Conservation (phyloP, 2,113 vertebrate genomes). For the Bufo gargarizans region DNA sequence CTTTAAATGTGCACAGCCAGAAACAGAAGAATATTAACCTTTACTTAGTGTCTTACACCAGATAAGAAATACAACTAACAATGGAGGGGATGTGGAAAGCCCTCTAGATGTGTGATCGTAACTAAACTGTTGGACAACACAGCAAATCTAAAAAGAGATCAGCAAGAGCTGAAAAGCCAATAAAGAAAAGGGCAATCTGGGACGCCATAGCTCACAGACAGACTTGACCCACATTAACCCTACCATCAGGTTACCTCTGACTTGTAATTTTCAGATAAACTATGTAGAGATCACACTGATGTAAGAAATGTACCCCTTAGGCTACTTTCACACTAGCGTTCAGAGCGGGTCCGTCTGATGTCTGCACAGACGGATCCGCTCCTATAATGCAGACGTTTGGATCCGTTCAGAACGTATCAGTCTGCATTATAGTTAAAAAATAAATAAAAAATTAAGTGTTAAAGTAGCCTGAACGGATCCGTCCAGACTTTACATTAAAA, state of each 20-base stretch:
- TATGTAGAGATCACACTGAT: neutral
- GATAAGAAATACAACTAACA: neutral
- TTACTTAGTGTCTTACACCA: neutral
- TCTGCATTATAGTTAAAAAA: too few species aligned
- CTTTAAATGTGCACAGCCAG: too few species aligned
- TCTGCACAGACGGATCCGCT: too few species aligned
- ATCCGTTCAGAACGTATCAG: too few species aligned
- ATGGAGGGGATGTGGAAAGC: neutral
- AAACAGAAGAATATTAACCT: neutral
- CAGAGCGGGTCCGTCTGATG: too few species aligned
- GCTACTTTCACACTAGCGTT: too few species aligned
- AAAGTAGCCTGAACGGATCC: too few species aligned
- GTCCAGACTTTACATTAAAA: too few species aligned
- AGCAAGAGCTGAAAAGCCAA: neutral
- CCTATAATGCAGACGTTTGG: too few species aligned
- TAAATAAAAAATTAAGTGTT: too few species aligned
- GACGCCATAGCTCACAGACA: neutral
- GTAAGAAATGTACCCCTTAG: neutral
- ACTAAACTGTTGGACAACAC: neutral
- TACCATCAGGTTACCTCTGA: neutral
- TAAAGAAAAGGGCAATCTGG: slow-evolving; percentile 3
- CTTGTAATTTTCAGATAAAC: neutral
- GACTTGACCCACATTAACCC: slow-evolving; percentile 1
- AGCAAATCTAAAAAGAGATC: too few species aligned
- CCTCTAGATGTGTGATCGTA: neutral